Evolutionary conservation across 2,888 invertebrate genomes (phyloP), one percentile per base, ranked within the genome.

Genomic region (Plebejus melissa): DNA sequence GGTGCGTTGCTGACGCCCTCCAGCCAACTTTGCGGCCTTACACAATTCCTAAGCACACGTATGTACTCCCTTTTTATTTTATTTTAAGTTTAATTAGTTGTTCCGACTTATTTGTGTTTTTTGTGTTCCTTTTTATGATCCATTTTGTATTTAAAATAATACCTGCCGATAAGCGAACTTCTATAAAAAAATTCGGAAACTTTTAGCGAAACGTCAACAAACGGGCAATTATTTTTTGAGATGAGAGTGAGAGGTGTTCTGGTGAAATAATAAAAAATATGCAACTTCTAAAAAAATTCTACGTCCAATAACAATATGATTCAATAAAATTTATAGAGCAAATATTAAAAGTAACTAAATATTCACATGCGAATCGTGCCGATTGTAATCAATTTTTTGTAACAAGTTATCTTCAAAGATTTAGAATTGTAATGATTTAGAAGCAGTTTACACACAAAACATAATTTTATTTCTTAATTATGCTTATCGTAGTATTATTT

Each of bases 1-100:
- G 92, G 93, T 88, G 93, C 92, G 92, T 90, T 93, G 88, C 92
- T 93, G 89, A 91, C 93, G 93, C 93, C 92, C 90, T 90, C 90
- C 87, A 91, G 87, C 88, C 90, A 89, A 88, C 88, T 88, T 86
- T 91, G 90, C 86, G 89, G 87, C 90, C 89, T 93, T 89, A 91
- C 86, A 90, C 90, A 90, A 86, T 92, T 92, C 85, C 88, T 88
- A 87, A 81, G 86, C 85, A 88, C 86, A 90, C 90, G 94, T 94
- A 94, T 84, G 94, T 94, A 93, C 88, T 84, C 85, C 85, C 86
- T 85, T 89, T 88, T 87, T 89, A 88, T 83, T 83, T 87, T 83
- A 80, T 83, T 84, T 84, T 82, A 79, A 77, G 82, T 81, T 80
- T 71, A 76, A 76, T 81, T 76, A 81, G 79, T 79, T 78, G 80